These are phyloP conservation scores for Synanthedon myopaeformis DNA, from an alignment of 2,888 invertebrate genomes.

Conservation along the genomic window DNA sequence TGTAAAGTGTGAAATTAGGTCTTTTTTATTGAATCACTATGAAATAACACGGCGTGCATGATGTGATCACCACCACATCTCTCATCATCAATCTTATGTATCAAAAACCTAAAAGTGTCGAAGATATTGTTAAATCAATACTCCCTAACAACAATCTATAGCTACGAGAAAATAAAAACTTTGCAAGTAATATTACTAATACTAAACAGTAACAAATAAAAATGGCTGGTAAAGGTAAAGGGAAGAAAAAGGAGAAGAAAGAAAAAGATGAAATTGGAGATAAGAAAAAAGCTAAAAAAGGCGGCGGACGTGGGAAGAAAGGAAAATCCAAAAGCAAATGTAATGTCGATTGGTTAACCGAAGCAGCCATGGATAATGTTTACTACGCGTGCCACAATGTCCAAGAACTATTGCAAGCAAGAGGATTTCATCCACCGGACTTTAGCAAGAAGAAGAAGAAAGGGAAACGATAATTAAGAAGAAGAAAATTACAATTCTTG, in stretches of 20 bases:
- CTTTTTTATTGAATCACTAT: no score
- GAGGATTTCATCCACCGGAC: slow-evolving; percentile 92
- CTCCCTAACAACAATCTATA: background rate
- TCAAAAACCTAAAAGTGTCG: no score
- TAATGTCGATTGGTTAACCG: slow-evolving; percentile 87
- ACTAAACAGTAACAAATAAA: slow-evolving; percentile 2
- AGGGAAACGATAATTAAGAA: slow-evolving; percentile 52
- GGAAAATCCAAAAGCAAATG: slow-evolving; percentile 74
- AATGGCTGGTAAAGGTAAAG: slow-evolving; percentile 57
- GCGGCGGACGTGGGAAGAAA: slow-evolving; percentile 58
- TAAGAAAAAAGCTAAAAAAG: slow-evolving; percentile 62
- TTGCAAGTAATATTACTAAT: background rate
- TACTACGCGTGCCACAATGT: slow-evolving; percentile 95
- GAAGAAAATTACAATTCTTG: no score
- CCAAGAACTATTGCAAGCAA: slow-evolving; percentile 84
- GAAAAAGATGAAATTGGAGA: slow-evolving; percentile 53
- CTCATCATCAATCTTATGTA: no score
- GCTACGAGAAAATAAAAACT: background rate
- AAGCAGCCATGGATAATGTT: slow-evolving; percentile 93
- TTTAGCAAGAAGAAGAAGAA: slow-evolving; percentile 90
- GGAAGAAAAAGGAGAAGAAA: slow-evolving; percentile 64
- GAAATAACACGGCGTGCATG: no score
- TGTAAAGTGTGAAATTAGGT: no score
- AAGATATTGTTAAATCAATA: background rate
- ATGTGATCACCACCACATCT: no score